These are phyloP conservation scores for Andricus curvator DNA, from an alignment of 2,888 invertebrate genomes.

Conservation along the genomic window DNA sequence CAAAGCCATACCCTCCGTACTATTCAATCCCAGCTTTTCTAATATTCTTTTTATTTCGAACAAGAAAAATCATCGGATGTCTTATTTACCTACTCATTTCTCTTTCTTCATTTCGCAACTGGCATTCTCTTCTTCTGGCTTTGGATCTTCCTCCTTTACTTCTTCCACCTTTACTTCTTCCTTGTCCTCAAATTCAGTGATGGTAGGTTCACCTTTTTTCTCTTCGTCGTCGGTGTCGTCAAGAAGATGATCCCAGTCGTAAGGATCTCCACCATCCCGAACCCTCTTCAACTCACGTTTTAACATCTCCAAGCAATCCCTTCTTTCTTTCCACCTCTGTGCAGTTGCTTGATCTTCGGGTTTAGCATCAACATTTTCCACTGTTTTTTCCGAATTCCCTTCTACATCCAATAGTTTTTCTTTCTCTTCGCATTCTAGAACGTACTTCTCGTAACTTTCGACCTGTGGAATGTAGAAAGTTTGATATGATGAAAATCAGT, in stretches of 20 bases:
- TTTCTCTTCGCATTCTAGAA: constrained; percentile 70
- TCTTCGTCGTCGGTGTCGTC: constrained; percentile 69
- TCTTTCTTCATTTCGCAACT: constrained; percentile 20
- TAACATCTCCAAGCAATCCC: constrained; percentile 73
- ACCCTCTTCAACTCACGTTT: constrained; percentile 72
- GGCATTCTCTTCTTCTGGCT: background rate
- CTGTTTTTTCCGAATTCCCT: constrained; percentile 42
- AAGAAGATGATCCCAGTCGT: constrained; percentile 71
- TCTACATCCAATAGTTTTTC: constrained; percentile 60
- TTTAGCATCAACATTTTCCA: constrained; percentile 43
- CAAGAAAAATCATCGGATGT: background rate
- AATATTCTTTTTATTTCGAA: background rate
- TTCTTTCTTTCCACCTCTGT: constrained; percentile 70
- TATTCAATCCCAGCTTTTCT: background rate
- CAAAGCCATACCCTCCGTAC: background rate
- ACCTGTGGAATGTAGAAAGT: constrained; percentile 59
- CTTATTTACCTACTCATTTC: constrained; percentile 4
- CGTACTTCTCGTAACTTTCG: constrained; percentile 71
- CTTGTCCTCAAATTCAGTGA: background rate
- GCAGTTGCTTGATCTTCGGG: constrained; percentile 49
- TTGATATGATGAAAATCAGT: background rate
- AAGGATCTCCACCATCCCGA: constrained; percentile 69
- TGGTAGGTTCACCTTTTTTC: constrained; percentile 73
- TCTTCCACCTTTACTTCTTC: background rate
- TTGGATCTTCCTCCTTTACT: background rate